A percentile compares a stretch with the other conserved stretches of the same genome.
Evolutionary conservation across 2,113 vertebrate genomes (phyloP).

Genomic region (Glaucidium brasilianum): DNA sequence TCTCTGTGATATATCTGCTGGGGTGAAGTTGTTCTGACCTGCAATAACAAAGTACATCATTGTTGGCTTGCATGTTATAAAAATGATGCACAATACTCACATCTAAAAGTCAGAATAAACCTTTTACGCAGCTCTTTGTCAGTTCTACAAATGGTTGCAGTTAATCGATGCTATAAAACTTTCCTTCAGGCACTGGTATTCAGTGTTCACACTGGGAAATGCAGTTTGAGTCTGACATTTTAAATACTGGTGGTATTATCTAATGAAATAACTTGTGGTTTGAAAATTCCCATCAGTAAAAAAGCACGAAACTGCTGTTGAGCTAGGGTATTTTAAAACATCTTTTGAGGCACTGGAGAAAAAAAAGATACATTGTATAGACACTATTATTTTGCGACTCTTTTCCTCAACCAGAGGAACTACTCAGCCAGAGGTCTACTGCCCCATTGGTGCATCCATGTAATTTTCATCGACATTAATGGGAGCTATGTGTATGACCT

Average conservation of each 20-base stretch:
- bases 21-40: conserved; percentile 49
- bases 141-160: conserved; percentile 56
- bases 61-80: conserved; percentile 60
- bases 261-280: conserved; percentile 30
- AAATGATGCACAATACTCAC: conserved; percentile 62
- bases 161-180: conserved; percentile 66
- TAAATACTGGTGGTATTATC: conserved; percentile 28
- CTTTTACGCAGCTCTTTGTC: conserved; percentile 40
- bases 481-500: background rate
- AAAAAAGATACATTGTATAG: background rate
- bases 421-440: background rate
- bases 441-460: background rate
- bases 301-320: background rate
- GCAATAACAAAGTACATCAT: conserved; percentile 53
- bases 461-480: background rate
- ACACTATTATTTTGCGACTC: background rate
- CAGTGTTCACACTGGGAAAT: conserved; percentile 33
- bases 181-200: conserved; percentile 47
- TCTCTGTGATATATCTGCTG: conserved; percentile 41
- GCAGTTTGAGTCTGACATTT: conserved; percentile 41
- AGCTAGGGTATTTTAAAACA: background rate
- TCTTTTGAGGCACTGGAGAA: background rate
- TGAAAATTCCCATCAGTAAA: conserved; percentile 7
- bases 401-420: background rate
- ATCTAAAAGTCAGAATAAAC: conserved; percentile 63